A percentile compares a stretch with the other conserved stretches of the same genome.
Conservation (phyloP, 2,113 vertebrate species). For the Cheilinus undulatus region DNA sequence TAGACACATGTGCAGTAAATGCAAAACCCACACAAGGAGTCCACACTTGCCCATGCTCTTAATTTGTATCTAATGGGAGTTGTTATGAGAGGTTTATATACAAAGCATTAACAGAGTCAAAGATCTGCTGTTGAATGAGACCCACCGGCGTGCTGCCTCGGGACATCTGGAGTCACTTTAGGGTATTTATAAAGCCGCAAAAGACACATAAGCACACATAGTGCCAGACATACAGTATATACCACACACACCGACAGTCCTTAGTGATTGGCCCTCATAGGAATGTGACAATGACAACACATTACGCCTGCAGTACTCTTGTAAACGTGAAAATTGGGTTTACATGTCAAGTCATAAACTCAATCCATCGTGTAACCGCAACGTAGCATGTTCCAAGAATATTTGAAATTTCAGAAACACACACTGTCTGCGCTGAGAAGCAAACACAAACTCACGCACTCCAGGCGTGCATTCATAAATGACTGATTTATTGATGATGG, state of each 20-base stretch:
- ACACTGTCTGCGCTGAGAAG: not conserved
- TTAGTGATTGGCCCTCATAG: constrained; percentile 52
- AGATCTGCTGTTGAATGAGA: constrained; percentile 72
- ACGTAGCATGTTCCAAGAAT: constrained; percentile 20
- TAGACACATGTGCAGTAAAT: constrained; percentile 40
- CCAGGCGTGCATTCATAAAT: constrained; percentile 20
- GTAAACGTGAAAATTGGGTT: constrained; percentile 71
- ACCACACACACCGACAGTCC: constrained; percentile 50
- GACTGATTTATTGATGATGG: constrained; percentile 31
- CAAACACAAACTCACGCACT: constrained; percentile 4
- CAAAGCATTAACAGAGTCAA: constrained; percentile 76
- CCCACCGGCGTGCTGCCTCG: constrained; percentile 68
- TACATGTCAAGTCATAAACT: constrained; percentile 66
- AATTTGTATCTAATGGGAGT: constrained; percentile 73
- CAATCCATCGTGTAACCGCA: constrained; percentile 45
- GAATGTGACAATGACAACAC: constrained; percentile 66
- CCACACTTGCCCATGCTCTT: constrained; percentile 40
- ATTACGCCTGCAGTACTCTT: constrained; percentile 33
- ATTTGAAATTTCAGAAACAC: constrained; percentile 15
- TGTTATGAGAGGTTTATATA: constrained; percentile 78
- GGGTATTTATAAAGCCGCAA: constrained; percentile 75
- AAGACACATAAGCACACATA: constrained; percentile 52
- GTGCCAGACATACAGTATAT: constrained; percentile 37
- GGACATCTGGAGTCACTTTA: constrained; percentile 82
- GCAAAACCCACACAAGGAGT: constrained; percentile 45